Evolutionary conservation across 2,113 vertebrate genomes (phyloP).

Genomic region (Oryzias javanicus): DNA sequence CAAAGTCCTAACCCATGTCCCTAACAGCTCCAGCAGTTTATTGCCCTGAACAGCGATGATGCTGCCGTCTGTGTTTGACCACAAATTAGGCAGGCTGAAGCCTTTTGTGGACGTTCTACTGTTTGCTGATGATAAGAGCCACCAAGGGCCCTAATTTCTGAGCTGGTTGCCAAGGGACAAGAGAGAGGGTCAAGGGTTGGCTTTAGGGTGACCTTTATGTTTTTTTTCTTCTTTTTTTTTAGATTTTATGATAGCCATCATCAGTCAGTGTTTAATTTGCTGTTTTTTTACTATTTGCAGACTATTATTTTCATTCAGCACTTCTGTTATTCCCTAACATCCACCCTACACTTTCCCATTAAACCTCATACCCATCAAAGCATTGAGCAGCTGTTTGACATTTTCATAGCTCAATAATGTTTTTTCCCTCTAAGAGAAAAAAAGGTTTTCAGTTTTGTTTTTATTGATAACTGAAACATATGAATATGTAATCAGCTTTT

Average conservation of each 20-base stretch:
- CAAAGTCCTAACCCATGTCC: conserved; percentile 53
- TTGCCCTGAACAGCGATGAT: conserved; percentile 60
- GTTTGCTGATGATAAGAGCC: conserved; percentile 72
- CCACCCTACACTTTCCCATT: too few relatives aligned
- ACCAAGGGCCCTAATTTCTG: conserved; percentile 40
- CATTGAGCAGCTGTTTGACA: too few relatives aligned
- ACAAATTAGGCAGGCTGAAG: conserved; percentile 70
- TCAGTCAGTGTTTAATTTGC: background rate
- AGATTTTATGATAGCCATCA: background rate
- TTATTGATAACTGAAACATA: too few relatives aligned
- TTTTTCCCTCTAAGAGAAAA: too few relatives aligned
- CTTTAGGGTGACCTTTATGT: background rate
- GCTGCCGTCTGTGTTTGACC: conserved; percentile 69
- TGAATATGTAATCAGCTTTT: too few relatives aligned
- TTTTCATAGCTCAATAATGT: too few relatives aligned
- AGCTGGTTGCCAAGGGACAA: conserved; percentile 18
- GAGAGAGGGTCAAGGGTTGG: conserved; percentile 21
- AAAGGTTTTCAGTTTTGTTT: too few relatives aligned
- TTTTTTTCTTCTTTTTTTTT: background rate
- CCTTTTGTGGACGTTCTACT: conserved; percentile 70
- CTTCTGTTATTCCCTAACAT: too few relatives aligned
- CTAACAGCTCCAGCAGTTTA: conserved; percentile 53
- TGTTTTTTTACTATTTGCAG: background rate
- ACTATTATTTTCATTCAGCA: too few relatives aligned
- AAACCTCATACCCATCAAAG: too few relatives aligned